phyloP scores from a whole-genome alignment of 2,797 vertebrate species.

The Coccyzus lansbergi region DNA sequence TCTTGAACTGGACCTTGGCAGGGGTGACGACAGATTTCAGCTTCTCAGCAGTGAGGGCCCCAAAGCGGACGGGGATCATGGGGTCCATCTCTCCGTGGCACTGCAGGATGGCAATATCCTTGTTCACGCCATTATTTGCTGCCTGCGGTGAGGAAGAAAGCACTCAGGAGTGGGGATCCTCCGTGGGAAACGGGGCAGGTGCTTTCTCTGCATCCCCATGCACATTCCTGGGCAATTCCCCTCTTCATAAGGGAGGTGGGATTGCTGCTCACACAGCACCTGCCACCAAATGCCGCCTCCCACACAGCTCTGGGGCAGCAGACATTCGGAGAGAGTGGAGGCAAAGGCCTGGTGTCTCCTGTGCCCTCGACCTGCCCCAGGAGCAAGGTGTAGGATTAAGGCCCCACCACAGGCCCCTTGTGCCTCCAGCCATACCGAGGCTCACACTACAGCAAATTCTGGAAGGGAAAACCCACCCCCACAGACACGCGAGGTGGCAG shows the following conservation, averaged over 20 bases:
- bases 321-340: not conserved
- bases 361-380: not conserved
- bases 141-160: conserved; percentile 65
- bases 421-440: not conserved
- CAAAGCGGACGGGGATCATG: conserved; percentile 91
- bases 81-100: conserved; percentile 92
- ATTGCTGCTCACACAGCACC: not conserved
- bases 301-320: too few species aligned
- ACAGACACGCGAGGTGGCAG: accelerated
- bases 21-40: conserved; percentile 88
- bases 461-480: not conserved
- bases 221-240: not conserved
- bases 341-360: not conserved
- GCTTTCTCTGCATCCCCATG: accelerated
- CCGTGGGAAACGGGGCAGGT: accelerated
- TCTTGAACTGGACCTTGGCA: conserved; percentile 88
- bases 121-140: conserved; percentile 79
- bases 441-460: not conserved
- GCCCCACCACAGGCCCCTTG: accelerated
- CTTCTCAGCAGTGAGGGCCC: conserved; percentile 90
- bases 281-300: not conserved
- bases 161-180: not conserved
- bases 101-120: conserved; percentile 92
- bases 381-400: not conserved
- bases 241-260: accelerated